Evolutionary conservation across 2,888 invertebrate genomes (phyloP).

Genomic region (Drosophila affinis): DNA sequence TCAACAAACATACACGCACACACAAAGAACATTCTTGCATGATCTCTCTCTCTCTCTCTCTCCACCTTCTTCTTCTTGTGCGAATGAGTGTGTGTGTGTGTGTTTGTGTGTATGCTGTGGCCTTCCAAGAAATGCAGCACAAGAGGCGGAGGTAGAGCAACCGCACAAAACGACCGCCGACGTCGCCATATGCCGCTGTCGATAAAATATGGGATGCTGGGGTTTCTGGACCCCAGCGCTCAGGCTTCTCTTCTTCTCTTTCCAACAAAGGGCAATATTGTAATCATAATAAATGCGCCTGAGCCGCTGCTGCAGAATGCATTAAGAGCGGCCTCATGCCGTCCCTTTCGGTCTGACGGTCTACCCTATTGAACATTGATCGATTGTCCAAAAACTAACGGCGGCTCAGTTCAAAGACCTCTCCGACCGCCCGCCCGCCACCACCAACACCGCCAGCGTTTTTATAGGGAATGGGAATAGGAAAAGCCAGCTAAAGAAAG

Average conservation of each 20-base stretch:
- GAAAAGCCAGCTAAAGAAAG: slow-evolving; percentile 44
- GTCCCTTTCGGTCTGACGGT: slow-evolving; percentile 2
- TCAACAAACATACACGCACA: slow-evolving; percentile 16
- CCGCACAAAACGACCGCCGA: slow-evolving; percentile 67
- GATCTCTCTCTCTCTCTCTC: slow-evolving; percentile 3
- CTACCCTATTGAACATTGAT: slow-evolving; percentile 62
- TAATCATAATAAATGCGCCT: slow-evolving; percentile 77
- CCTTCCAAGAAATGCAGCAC: slow-evolving; percentile 80
- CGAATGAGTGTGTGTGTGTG: slow-evolving; percentile 7
- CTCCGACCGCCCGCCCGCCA: slow-evolving; percentile 10
- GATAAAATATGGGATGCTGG: slow-evolving; percentile 36
- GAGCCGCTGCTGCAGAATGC: slow-evolving; percentile 59
- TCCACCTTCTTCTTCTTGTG: slow-evolving; percentile 8
- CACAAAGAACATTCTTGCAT: slow-evolving; percentile 57
- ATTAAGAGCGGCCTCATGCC: slow-evolving; percentile 52
- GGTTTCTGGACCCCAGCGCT: slow-evolving; percentile 23
- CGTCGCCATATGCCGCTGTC: slow-evolving; percentile 39
- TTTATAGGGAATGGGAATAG: slow-evolving; percentile 29
- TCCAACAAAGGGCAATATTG: slow-evolving; percentile 76
- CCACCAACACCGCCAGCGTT: slow-evolving; percentile 45
- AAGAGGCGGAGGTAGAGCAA: slow-evolving; percentile 14
- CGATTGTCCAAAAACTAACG: slow-evolving; percentile 72
- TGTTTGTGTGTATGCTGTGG: slow-evolving; percentile 53
- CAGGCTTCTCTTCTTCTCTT: slow-evolving; percentile 6
- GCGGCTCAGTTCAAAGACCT: slow-evolving; percentile 75